A percentile compares a stretch with the other conserved stretches of the same genome.
Evolutionary conservation across 1,140 invertebrate genomes (phyloP).

Genomic region (Macrosteles quadrilineatus): DNA sequence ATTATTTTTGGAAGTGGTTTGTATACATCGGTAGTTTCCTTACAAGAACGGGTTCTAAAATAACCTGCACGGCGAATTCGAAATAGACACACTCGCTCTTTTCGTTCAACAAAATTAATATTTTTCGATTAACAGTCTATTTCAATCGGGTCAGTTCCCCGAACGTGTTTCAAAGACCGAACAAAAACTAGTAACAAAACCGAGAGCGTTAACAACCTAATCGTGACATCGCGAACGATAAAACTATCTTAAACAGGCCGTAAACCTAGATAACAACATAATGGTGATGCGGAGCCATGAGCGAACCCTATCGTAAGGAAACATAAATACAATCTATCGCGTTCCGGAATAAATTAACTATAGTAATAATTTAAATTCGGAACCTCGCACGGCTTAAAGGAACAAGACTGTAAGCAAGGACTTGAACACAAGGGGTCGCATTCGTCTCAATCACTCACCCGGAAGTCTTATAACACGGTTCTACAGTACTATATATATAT

Average conservation of each 20-base stretch:
- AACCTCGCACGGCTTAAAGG: too few species aligned
- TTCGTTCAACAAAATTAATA: too few species aligned
- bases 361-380: too few species aligned
- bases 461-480: too few species aligned
- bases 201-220: background rate
- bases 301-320: background rate
- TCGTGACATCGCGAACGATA: background rate
- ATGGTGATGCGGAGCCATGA: background rate
- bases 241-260: background rate
- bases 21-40: slow-evolving; percentile 5
- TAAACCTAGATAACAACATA: slow-evolving; percentile 8
- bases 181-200: slow-evolving; percentile 14
- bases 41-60: too few species aligned
- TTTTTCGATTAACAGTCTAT: too few species aligned
- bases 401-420: too few species aligned
- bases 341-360: too few species aligned
- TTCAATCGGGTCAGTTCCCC: background rate
- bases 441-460: too few species aligned
- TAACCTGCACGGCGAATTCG: too few species aligned
- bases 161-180: background rate
- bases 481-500: background rate
- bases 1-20: slow-evolving; percentile 7
- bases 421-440: too few species aligned
- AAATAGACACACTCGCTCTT: too few species aligned
- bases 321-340: background rate